Base-by-base conservation (phyloP, 2,113 vertebrate genomes). In the Corvus cornix region DNA sequence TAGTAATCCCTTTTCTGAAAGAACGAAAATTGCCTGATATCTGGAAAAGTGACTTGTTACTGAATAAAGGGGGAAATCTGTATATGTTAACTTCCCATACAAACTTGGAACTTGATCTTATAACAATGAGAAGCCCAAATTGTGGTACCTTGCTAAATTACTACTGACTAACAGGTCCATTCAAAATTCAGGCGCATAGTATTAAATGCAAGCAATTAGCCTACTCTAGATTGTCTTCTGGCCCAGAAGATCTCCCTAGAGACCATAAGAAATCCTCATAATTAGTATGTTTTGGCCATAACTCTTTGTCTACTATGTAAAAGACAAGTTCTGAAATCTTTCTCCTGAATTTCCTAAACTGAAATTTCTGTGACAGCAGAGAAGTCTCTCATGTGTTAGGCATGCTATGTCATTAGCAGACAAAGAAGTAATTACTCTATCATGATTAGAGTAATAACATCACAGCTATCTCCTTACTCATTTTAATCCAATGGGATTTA, bases 401-500 rank as follows among this genome's bases (percentile, higher is more conserved):
- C 24, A 87, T 27, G 16, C 48, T 37, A 72, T 69, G 70, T 39
- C 69, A 84, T 64, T 69, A 90, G 85, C 10, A 68, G 52, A 80
- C 39, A 75, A 67, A 89, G 33, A 89, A 93, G 62, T 67, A 91
- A 95, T 84, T 95, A 90, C 31, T 86, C 41, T 70, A 43, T 81
- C 66, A 75, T 0, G 8, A 58, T 72, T 95, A 70, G 17, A 85
- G 58, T 67, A 94, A 79, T 83, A 95, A 87, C 73, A 90, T 66
- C 83, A 85, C 82, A 66, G 74, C 78, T 95, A 89, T 80, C 63
- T 74, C 28, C 69, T 91, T 74, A 92, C 39, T 64, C 91, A 84
- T 64, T 81, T 90, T 88, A 91, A 94, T 84, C 63, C 72, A 83
- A 51, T 27, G 20, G 74, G 81, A 95, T 89, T 94, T 89, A 74